Conservation (phyloP, 2,113 vertebrate species). For the Pandion haliaetus region DNA sequence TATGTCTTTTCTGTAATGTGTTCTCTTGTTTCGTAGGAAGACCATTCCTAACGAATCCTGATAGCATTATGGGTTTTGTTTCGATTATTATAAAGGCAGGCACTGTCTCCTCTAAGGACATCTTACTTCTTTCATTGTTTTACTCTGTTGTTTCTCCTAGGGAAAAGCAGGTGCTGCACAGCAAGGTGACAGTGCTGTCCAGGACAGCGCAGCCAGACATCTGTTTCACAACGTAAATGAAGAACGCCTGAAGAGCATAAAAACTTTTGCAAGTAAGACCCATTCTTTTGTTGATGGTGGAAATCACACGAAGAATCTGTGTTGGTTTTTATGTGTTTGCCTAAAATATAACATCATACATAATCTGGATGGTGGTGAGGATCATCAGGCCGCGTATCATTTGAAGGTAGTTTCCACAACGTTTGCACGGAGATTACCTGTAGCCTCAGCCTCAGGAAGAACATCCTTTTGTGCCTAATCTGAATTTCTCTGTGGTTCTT, state of each 20-base stretch:
- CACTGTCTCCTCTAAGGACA: background rate
- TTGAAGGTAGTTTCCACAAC: background rate
- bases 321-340: background rate
- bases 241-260: constrained; percentile 70
- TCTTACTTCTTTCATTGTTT: background rate
- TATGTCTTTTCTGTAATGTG: background rate
- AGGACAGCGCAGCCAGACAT: constrained; percentile 69
- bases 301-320: background rate
- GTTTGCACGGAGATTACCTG: background rate
- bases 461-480: background rate
- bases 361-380: background rate
- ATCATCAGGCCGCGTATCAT: background rate
- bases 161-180: constrained; percentile 75
- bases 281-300: background rate
- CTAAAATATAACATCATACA: background rate
- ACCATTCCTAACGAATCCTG: background rate
- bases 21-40: background rate
- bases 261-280: constrained; percentile 78
- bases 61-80: background rate
- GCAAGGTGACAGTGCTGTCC: constrained; percentile 68
- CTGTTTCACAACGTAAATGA: constrained; percentile 79
- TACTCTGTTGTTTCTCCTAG: constrained; percentile 18
- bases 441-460: background rate
- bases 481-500: background rate
- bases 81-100: background rate